Evolutionary conservation across 2,888 invertebrate genomes (phyloP), one percentile per base, ranked within the genome.

Genomic region (Norana najaformis): DNA sequence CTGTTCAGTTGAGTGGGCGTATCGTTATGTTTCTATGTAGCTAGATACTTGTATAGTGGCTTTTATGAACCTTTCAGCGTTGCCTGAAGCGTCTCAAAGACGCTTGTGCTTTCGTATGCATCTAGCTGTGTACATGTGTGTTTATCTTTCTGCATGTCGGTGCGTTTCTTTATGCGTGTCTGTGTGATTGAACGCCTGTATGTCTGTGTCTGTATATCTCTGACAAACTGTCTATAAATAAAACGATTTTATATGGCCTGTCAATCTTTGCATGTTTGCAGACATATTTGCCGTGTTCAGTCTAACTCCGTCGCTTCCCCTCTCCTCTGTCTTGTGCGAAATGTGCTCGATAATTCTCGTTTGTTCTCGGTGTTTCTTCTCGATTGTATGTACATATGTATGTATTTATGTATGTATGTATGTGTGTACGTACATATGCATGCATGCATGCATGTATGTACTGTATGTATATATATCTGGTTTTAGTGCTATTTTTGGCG

Each of bases 361-460:
- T n/a, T n/a, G n/a, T n/a, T n/a, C n/a, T n/a, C n/a, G n/a, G n/a
- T n/a, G n/a, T n/a, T n/a, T n/a, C n/a, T n/a, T n/a, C n/a, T n/a
- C n/a, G n/a, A n/a, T n/a, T 53, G 18, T 53, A 16, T 53, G 18
- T 53, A 16, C 23, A 16, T 53, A 16, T 53, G 18, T 53, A 16
- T 89, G 37, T 89, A 34, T 69, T 20, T 89, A 34, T 89, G 39
- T 88, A 37, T 88, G 39, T 88, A 16, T 88, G 88, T 88, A n/a
- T 88, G 39, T 88, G 88, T 88, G 39, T n/a, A n/a, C n/a, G n/a
- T n/a, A n/a, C n/a, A n/a, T n/a, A n/a, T n/a, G n/a, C n/a, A n/a
- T n/a, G n/a, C n/a, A n/a, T n/a, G n/a, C n/a, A n/a, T n/a, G n/a
- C n/a, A n/a, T n/a, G n/a, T n/a, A n/a, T n/a, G n/a, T n/a, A n/a